Percentiles rank a stretch among this genome's conserved stretches.
Evolutionary conservation across 2,888 invertebrate genomes (phyloP).

Genomic region (Sminthurinus aureus): DNA sequence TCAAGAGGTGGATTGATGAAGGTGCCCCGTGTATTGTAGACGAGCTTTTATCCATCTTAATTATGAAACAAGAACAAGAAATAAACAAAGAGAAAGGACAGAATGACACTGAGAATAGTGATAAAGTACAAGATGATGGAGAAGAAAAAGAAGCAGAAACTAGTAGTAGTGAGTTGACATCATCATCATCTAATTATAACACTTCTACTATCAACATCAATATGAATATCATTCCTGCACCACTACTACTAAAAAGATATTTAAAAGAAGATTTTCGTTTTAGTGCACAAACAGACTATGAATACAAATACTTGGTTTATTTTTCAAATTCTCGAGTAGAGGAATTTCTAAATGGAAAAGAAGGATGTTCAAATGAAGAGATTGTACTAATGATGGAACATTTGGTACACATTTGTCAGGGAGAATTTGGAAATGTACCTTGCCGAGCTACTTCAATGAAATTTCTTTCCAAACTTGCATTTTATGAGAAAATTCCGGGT

Average conservation of each 20-base stretch:
- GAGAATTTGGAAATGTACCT: conserved; percentile 41
- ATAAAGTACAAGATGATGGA: background rate
- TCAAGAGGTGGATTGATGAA: conserved; percentile 3
- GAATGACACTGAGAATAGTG: background rate
- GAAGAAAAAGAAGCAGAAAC: background rate
- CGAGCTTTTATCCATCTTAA: background rate
- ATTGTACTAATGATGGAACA: conserved; percentile 39
- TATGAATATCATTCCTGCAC: too few relatives aligned
- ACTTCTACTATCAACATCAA: too few relatives aligned
- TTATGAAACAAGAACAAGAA: background rate
- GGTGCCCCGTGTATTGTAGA: background rate
- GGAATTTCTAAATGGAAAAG: background rate
- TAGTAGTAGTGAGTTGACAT: background rate
- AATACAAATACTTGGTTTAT: conserved; percentile 43
- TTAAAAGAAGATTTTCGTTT: conserved; percentile 10
- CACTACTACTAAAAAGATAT: background rate
- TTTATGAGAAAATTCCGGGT: conserved; percentile 9
- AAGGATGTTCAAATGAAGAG: background rate
- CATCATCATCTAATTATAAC: background rate
- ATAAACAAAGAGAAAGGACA: background rate
- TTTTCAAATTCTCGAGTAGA: conserved; percentile 19
- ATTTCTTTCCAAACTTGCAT: conserved; percentile 41
- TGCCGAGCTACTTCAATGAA: conserved; percentile 44
- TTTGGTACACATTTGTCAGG: conserved; percentile 40
- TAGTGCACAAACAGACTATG: conserved; percentile 35